Percentiles rank a stretch among this genome's conserved stretches.
Evolutionary conservation across 2,113 vertebrate species (phyloP).

Genomic region (Saccopteryx bilineata): DNA sequence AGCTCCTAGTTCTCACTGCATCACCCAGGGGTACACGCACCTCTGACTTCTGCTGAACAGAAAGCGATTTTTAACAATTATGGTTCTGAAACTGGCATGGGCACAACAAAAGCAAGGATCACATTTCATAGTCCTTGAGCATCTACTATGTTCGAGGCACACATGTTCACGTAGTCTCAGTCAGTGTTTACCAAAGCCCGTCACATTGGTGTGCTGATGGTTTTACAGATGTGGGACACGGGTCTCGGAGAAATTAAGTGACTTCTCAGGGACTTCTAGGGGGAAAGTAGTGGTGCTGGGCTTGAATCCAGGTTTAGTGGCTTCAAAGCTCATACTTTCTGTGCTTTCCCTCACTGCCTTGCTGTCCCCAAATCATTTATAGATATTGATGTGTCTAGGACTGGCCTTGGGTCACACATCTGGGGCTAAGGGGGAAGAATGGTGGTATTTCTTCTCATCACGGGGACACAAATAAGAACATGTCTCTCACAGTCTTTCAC

Average conservation of each 20-base stretch:
- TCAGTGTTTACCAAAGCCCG: constrained; percentile 21
- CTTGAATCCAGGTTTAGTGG: neutral
- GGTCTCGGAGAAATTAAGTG: neutral
- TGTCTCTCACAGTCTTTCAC: neutral
- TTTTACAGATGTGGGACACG: neutral
- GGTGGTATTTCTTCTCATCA: neutral
- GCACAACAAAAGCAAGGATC: neutral
- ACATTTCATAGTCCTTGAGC: neutral
- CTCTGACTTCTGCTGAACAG: neutral
- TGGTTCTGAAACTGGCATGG: neutral
- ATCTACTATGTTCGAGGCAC: neutral
- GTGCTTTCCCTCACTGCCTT: neutral
- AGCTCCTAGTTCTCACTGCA: neutral
- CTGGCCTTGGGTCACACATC: neutral
- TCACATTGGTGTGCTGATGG: neutral
- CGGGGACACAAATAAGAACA: neutral
- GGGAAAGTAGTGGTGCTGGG: neutral
- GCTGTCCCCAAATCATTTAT: neutral
- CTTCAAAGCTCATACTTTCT: neutral
- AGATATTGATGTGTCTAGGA: neutral
- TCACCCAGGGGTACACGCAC: neutral
- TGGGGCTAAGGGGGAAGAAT: neutral
- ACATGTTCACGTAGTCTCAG: neutral
- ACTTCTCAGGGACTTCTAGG: neutral
- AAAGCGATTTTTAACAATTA: neutral